Percentiles rank a stretch among this genome's conserved stretches.
These are phyloP conservation scores for Tragulus kanchil DNA, from an alignment of 2,113 vertebrate species.

Conservation along the genomic window DNA sequence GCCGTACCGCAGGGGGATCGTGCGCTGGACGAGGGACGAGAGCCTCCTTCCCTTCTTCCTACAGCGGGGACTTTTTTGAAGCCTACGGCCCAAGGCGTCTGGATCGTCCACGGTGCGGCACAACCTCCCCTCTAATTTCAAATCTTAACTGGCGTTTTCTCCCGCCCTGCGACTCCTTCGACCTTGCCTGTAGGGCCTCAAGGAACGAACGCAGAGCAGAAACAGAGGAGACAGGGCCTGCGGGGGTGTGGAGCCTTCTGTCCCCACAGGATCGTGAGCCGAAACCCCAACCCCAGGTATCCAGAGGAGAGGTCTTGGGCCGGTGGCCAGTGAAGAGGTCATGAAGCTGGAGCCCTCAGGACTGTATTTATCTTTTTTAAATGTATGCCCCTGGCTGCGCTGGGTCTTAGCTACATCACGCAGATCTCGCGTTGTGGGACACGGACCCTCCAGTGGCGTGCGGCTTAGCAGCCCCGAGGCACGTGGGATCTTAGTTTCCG, in stretches of 20 bases:
- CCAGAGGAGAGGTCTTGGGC: not conserved
- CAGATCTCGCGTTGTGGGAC: not conserved
- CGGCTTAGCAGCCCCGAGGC: not conserved
- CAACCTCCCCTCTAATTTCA: rapidly evolving
- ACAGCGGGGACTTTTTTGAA: not conserved
- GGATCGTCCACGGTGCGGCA: rapidly evolving
- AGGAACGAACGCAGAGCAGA: rapidly evolving
- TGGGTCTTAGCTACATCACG: not conserved
- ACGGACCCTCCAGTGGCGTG: not conserved
- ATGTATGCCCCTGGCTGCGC: not conserved
- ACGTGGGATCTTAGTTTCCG: not conserved
- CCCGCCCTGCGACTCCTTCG: rapidly evolving
- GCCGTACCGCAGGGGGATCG: too few species aligned
- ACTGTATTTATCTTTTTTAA: not conserved
- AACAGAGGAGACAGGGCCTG: rapidly evolving
- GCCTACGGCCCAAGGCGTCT: rapidly evolving
- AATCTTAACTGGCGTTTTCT: rapidly evolving
- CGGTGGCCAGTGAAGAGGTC: not conserved
- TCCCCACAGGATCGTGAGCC: too few species aligned
- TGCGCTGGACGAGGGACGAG: not conserved
- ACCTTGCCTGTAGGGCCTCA: not conserved
- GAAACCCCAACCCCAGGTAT: not conserved
- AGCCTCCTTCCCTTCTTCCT: not conserved
- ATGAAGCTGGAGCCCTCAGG: not conserved
- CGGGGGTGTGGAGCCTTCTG: not conserved